Evolutionary conservation across 2,888 invertebrate genomes (phyloP).

Genomic region (Dyspetes luteomarginatus): DNA sequence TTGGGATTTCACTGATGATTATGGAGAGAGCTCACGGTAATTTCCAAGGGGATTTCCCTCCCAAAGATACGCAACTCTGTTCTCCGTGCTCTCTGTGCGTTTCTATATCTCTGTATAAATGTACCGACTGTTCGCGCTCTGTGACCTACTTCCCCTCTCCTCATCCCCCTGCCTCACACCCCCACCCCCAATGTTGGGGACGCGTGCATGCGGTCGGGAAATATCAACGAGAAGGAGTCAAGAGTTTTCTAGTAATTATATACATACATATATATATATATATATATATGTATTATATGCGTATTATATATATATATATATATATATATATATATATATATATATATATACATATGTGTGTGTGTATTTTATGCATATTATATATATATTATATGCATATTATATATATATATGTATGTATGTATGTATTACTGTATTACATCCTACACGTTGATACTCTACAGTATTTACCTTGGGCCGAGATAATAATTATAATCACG

Average conservation of each 20-base stretch:
- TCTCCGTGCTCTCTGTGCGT: not conserved
- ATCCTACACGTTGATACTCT: conserved; percentile 4
- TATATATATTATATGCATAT: no score
- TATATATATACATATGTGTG: no score
- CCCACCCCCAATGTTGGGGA: not conserved
- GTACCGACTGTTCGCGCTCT: not conserved
- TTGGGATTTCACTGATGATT: conserved; percentile 61
- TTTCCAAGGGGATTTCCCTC: conserved; percentile 62
- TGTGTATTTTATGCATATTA: not conserved
- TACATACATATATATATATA: not conserved
- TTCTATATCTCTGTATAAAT: not conserved
- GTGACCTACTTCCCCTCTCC: conserved; percentile 59
- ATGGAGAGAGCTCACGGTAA: conserved; percentile 59
- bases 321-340: no score
- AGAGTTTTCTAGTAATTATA: conserved; percentile 54
- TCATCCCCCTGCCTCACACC: no score
- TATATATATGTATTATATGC: no score
- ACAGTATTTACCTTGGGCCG: conserved; percentile 1
- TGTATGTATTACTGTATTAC: not conserved
- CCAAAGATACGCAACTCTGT: conserved; percentile 49
- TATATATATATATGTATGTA: conserved; percentile 25
- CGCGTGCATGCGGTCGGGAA: conserved; percentile 40
- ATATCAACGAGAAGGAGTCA: conserved; percentile 43
- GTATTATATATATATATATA: no score
- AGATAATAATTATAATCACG: conserved; percentile 14